These are phyloP conservation scores for Steinernema carpocapsae DNA, from an alignment of 2,888 invertebrate genomes.

Conservation along the genomic window DNA sequence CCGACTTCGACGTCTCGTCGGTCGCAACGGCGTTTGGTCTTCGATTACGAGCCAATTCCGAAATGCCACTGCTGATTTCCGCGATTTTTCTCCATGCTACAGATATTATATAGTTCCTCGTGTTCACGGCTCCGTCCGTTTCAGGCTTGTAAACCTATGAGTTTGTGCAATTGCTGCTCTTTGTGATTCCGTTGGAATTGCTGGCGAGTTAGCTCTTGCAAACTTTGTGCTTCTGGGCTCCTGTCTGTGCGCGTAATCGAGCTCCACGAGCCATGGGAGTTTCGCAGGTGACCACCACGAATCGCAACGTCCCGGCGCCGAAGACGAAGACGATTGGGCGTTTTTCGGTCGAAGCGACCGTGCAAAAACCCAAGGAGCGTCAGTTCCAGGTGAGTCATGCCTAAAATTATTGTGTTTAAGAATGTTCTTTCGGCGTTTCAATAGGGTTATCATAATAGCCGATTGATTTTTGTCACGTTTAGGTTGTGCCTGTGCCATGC, in stretches of 20 bases:
- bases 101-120: too few relatives aligned
- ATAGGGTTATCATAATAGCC: neutral
- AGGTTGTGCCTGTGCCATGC: constrained; percentile 65
- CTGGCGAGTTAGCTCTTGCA: constrained; percentile 6
- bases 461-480: constrained; percentile 32
- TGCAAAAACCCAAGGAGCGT: constrained; percentile 46
- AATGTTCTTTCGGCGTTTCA: too few relatives aligned
- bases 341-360: constrained; percentile 34
- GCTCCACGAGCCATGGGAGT: constrained; percentile 7
- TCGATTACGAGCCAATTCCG: too few relatives aligned
- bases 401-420: too few relatives aligned
- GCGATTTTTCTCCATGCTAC: too few relatives aligned
- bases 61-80: too few relatives aligned
- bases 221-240: neutral
- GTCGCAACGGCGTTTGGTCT: too few relatives aligned
- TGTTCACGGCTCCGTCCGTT: too few relatives aligned
- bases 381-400: constrained; percentile 45
- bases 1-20: too few relatives aligned
- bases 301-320: neutral
- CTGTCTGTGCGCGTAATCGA: neutral
- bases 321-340: constrained; percentile 16
- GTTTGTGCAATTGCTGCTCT: neutral
- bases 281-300: neutral
- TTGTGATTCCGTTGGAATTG: constrained; percentile 31
- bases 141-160: constrained; percentile 21